phyloP scores from a whole-genome alignment of 2,797 vertebrate species.

The Anniella stebbinsi region DNA sequence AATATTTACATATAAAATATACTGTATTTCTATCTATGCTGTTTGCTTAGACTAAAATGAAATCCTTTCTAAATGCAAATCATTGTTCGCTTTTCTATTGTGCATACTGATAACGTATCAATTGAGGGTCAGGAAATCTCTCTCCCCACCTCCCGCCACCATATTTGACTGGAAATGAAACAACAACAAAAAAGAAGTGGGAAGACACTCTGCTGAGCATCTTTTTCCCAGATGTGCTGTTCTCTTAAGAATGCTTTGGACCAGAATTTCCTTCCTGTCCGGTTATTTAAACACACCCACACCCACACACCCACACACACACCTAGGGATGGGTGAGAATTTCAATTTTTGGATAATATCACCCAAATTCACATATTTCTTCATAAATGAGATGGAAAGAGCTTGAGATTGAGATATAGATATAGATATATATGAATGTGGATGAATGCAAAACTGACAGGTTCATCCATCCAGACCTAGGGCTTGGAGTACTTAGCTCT shows the following conservation, averaged over 20 bases:
- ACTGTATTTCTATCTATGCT: slow-evolving; percentile 13
- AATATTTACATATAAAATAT: slow-evolving; percentile 35
- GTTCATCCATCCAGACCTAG: too few relatives aligned
- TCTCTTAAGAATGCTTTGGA: not conserved
- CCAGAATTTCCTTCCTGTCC: not conserved
- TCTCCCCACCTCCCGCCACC: too few relatives aligned
- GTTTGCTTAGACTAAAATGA: slow-evolving; percentile 10
- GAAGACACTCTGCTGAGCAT: not conserved
- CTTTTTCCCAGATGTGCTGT: not conserved
- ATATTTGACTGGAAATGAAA: not conserved
- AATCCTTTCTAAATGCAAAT: slow-evolving; percentile 40
- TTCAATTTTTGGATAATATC: too few relatives aligned
- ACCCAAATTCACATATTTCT: too few relatives aligned
- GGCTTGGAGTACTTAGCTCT: too few relatives aligned
- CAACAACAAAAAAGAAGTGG: not conserved
- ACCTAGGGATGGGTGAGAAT: too few relatives aligned
- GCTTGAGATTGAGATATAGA: too few relatives aligned
- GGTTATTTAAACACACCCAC: too few relatives aligned
- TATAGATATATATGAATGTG: too few relatives aligned
- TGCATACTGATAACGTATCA: slow-evolving; percentile 10
- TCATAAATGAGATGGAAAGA: too few relatives aligned
- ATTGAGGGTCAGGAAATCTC: not conserved
- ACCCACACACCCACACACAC: too few relatives aligned
- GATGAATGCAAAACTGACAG: too few relatives aligned
- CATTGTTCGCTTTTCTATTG: not conserved